These are phyloP conservation scores for Turdus rufiventris DNA, from an alignment of 2,113 vertebrate genomes.

Conservation along the genomic window DNA sequence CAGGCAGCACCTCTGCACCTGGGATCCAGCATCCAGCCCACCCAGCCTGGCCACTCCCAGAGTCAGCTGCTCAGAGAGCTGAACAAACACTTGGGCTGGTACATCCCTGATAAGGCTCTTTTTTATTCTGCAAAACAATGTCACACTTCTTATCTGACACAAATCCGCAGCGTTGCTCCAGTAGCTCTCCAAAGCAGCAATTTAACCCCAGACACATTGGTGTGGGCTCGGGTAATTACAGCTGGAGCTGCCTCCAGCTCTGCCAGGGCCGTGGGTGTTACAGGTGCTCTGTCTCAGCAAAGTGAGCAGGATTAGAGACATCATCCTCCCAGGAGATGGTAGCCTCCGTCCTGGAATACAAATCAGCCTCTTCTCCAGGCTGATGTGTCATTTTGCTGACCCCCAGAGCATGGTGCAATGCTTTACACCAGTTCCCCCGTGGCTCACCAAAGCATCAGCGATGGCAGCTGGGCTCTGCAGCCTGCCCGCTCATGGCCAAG, in stretches of 20 bases:
- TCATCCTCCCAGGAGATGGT: not conserved
- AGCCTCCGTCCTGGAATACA: not conserved
- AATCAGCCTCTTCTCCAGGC: not conserved
- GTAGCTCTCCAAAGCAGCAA: not conserved
- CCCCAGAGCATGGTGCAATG: rapidly evolving
- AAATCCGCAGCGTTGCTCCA: not conserved
- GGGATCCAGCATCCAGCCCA: not conserved
- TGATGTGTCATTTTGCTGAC: not conserved
- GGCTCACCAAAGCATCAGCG: not conserved
- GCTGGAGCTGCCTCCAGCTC: not conserved
- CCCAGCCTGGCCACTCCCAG: not conserved
- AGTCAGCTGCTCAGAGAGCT: not conserved
- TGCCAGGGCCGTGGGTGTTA: not conserved
- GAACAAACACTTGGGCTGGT: not conserved
- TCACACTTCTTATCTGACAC: slow-evolving; percentile 14
- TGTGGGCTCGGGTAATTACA: not conserved
- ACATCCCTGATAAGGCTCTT: not conserved
- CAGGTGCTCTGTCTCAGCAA: slow-evolving; percentile 17
- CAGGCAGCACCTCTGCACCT: not conserved
- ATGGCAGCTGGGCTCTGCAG: not conserved
- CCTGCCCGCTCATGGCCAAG: not conserved
- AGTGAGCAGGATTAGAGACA: not conserved
- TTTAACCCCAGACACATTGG: not conserved
- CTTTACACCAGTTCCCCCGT: not conserved
- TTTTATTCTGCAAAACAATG: slow-evolving; percentile 20